phyloP scores from a whole-genome alignment of 2,113 vertebrate species.

The Willisornis vidua region DNA sequence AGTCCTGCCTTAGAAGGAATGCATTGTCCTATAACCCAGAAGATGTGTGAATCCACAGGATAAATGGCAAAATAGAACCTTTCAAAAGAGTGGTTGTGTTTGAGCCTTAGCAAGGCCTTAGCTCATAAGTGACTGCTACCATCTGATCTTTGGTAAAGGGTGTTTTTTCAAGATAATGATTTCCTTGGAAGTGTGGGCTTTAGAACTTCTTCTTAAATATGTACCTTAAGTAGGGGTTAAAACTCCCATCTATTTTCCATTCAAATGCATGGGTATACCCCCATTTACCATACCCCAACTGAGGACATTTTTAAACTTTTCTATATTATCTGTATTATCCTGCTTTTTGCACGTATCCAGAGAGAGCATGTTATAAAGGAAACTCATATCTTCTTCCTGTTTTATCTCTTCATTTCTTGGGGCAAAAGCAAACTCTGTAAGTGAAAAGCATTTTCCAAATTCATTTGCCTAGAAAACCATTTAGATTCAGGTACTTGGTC shows the following conservation, averaged over 20 bases:
- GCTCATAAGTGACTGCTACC: neutral
- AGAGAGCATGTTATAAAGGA: neutral
- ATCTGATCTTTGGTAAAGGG: neutral
- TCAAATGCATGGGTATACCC: neutral
- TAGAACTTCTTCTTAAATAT: neutral
- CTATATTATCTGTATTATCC: neutral
- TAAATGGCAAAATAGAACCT: neutral
- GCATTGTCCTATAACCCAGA: neutral
- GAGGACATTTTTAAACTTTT: neutral
- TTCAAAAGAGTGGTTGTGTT: neutral
- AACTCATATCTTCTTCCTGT: neutral
- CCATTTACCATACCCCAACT: fast-evolving
- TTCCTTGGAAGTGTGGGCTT: neutral
- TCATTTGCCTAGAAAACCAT: neutral
- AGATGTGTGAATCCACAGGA: neutral
- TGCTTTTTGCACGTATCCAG: neutral
- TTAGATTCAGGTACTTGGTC: neutral
- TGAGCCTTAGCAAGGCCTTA: neutral
- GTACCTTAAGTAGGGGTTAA: fast-evolving
- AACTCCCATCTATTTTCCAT: neutral
- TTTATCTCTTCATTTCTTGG: neutral
- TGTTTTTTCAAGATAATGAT: neutral
- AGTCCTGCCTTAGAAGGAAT: neutral
- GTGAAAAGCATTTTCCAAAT: neutral
- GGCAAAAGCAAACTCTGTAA: neutral